These are phyloP conservation scores for Hydractinia echinata DNA, from an alignment of 30 jellyfish, hydroid and myxozoan species.

Conservation along the genomic window DNA sequence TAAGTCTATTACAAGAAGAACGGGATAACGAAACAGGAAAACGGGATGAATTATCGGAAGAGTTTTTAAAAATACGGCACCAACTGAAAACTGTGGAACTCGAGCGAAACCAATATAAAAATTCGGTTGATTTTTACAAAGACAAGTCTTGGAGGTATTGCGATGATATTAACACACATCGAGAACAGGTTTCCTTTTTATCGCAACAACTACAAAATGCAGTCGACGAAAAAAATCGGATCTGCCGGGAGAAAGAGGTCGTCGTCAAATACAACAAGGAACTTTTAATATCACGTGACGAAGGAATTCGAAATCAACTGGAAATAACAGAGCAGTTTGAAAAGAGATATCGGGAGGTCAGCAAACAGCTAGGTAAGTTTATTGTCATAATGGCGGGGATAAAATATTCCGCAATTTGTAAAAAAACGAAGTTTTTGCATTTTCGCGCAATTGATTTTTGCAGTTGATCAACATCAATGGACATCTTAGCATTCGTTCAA, in stretches of 20 bases:
- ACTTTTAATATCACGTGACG: conserved; percentile 55
- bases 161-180: conserved; percentile 38
- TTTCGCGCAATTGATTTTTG: too few species aligned
- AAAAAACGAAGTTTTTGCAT: too few species aligned
- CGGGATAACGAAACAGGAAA: conserved; percentile 55
- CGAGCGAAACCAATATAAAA: conserved; percentile 45
- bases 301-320: conserved; percentile 58
- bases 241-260: conserved; percentile 53
- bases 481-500: too few species aligned
- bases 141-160: conserved; percentile 41
- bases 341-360: conserved; percentile 26
- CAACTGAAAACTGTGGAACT: conserved; percentile 34
- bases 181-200: conserved; percentile 49
- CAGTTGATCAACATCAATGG: too few species aligned
- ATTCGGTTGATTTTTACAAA: conserved; percentile 33
- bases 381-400: too few species aligned
- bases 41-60: conserved; percentile 44
- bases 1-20: conserved; percentile 56
- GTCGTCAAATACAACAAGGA: conserved; percentile 50
- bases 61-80: conserved; percentile 39
- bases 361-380: conserved; percentile 7
- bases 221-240: conserved; percentile 41
- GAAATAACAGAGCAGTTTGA: conserved; percentile 51
- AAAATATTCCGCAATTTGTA: too few species aligned
- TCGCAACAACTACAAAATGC: conserved; percentile 53